These are phyloP conservation scores for Cryptus viduatorius DNA, from an alignment of 2,888 invertebrate species.

Conservation along the genomic window DNA sequence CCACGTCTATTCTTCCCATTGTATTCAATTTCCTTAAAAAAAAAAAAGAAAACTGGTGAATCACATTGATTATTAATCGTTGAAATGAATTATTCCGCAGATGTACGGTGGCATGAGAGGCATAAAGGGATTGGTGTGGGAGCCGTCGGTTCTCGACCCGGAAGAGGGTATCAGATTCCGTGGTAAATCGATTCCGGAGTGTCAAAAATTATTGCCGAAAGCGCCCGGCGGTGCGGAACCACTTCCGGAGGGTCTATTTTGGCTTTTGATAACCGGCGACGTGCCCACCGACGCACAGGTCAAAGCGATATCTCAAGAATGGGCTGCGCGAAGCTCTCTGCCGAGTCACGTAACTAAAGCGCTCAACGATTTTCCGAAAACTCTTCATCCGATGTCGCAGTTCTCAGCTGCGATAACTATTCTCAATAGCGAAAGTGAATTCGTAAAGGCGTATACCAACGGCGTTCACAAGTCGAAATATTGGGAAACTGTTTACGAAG, in stretches of 20 bases:
- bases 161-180: conserved; percentile 98
- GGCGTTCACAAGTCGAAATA: conserved; percentile 96
- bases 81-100: conserved; percentile 81
- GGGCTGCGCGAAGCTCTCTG: conserved; percentile 90
- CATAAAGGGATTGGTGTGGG: conserved; percentile 97
- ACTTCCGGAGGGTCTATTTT: conserved; percentile 97
- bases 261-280: conserved; percentile 96
- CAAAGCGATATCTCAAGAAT: conserved; percentile 85
- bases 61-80: not conserved
- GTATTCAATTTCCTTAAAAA: not conserved
- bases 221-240: conserved; percentile 93
- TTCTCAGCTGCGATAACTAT: conserved; percentile 96
- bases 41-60: not conserved
- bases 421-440: conserved; percentile 96
- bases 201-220: conserved; percentile 94
- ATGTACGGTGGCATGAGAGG: conserved; percentile 98
- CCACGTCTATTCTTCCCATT: too few relatives aligned
- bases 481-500: conserved; percentile 97
- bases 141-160: conserved; percentile 97
- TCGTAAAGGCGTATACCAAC: conserved; percentile 94
- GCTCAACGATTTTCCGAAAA: conserved; percentile 95
- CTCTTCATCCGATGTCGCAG: conserved; percentile 98
- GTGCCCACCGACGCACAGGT: conserved; percentile 94
- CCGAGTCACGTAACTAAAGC: conserved; percentile 97
- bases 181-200: conserved; percentile 96